Evolutionary conservation across 2,113 vertebrate species (phyloP), one percentile per base, ranked within the genome.

Genomic region (Cinclus cinclus): DNA sequence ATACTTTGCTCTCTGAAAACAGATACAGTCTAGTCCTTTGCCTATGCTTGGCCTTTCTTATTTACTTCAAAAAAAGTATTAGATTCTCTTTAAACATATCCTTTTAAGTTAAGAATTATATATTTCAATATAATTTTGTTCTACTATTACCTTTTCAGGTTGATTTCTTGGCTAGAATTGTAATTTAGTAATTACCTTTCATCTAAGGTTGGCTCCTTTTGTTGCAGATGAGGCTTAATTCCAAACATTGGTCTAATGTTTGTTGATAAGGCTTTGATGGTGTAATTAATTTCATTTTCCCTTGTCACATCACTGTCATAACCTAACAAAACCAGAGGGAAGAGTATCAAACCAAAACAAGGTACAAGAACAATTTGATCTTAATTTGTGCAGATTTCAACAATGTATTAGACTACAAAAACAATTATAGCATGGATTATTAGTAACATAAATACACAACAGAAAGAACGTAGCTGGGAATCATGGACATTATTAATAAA

Each of bases 281-380:
- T 99, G 94, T 99, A 99, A 97, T 96, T 99, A 95, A 99, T 98
- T 98, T 99, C 99, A 94, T 99, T 99, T 97, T 99, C 99, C 80
- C 98, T 98, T 21, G 98, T 99, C 75, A 99, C 99, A 94, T 99
- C 99, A 46, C 99, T 99, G 98, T 99, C 99, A 92, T 99, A 99
- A 46, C 99, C 99, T 99, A 94, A 78, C 5, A 87, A 96, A 82
- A 81, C n/a, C 31, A 93, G 33, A 95, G 39, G 15, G 19, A 82
- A 81, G 33, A 84, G 21, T 64, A 86, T 41, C n/a, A 96, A 90
- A 92, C 14, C 25, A 68, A 95, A 84, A 7, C 31, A 83, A 83
- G 9, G 47, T 8, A 83, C 1, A 33, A 78, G 47, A 27, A 30
- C 46, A 75, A n/a, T 10, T 21, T 21, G 39, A 50, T 35, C 7